Base-by-base conservation (phyloP, 1,140 invertebrate genomes). In the Arion vulgaris region DNA sequence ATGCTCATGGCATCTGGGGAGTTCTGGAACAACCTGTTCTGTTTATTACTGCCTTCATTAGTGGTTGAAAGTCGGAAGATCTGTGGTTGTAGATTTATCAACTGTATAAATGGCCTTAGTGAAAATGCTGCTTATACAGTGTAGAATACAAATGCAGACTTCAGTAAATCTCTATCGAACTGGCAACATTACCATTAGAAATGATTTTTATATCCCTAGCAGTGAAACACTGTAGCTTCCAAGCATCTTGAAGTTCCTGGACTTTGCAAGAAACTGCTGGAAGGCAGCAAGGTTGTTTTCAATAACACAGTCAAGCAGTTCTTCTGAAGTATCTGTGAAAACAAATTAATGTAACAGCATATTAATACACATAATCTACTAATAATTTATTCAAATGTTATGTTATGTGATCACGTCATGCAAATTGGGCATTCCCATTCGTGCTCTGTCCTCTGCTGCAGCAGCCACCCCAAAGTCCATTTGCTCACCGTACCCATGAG, bases 101-200 rank as follows among this genome's bases (percentile, higher is more conserved):
- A 5, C 38, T 73, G 2, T 11, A 53, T 15, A 53, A 49, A 38
- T 53, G 9, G 23, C 13, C 17, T 53, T 23, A 15, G 7, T 76
- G 4, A 76, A 76, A 34, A 7, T 32, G 74, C n/a, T 7, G 17
- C 32, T 66, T 32, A 78, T 57, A 28, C 23, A 23, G 39, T 62
- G n/a, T 1, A 78, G 34, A 41, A 78, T 17, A 39, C 15, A 15
- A 62, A 66, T 62, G 57, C 51, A 78, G 7, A 68, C 39, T 78
- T 62, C 76, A 66, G 57, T 66, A 78, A 62, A 78, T 78, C 45
- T 78, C 36, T 78, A 57, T n/a, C 76, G 66, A 26, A 78, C 39
- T 36, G 76, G 49, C 19, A 49, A 57, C 66, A 32, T 62, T 45
- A 13, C 34, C 51, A 62, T 23, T 34, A 49, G 45, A 51, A 51